Percentiles rank a stretch among this genome's conserved stretches.
Evolutionary conservation across 2,113 vertebrate species (phyloP).

Genomic region (Strigops habroptila): DNA sequence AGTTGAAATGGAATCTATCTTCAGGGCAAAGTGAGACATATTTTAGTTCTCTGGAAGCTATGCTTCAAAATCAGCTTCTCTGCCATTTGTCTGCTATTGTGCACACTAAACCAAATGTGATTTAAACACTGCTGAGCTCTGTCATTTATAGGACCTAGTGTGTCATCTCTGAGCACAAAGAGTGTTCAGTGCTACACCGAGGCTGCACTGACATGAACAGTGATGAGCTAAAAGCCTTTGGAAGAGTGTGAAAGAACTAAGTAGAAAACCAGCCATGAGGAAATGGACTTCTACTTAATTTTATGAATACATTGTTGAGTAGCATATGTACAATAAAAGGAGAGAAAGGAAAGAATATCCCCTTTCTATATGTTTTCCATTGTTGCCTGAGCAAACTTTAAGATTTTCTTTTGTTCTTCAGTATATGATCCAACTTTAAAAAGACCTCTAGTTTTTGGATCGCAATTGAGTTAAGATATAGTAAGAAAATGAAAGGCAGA

Average conservation of each 20-base stretch:
- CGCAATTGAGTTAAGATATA: background rate
- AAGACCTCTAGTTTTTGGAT: constrained; percentile 2
- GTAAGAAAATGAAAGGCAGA: constrained; percentile 11
- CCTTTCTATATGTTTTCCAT: background rate
- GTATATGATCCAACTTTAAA: constrained; percentile 8
- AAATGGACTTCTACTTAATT: background rate
- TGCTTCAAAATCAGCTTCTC: background rate
- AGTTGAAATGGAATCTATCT: background rate
- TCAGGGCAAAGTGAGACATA: background rate
- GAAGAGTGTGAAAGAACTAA: background rate
- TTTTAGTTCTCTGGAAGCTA: background rate
- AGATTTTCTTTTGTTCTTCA: constrained; percentile 19
- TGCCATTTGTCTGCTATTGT: background rate
- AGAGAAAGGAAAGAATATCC: background rate
- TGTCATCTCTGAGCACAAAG: background rate
- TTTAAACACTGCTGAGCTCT: background rate
- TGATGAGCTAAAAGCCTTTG: background rate
- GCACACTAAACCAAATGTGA: background rate
- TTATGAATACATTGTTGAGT: background rate
- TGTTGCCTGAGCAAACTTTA: background rate
- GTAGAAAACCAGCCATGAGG: background rate
- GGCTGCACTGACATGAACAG: background rate
- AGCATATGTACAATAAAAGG: background rate
- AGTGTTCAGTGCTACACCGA: rapidly evolving
- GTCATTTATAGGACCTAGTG: background rate